Percentiles rank a stretch among this genome's conserved stretches.
Evolutionary conservation across 2,888 invertebrate species (phyloP).

Genomic region (Caenorhabditis afra): DNA sequence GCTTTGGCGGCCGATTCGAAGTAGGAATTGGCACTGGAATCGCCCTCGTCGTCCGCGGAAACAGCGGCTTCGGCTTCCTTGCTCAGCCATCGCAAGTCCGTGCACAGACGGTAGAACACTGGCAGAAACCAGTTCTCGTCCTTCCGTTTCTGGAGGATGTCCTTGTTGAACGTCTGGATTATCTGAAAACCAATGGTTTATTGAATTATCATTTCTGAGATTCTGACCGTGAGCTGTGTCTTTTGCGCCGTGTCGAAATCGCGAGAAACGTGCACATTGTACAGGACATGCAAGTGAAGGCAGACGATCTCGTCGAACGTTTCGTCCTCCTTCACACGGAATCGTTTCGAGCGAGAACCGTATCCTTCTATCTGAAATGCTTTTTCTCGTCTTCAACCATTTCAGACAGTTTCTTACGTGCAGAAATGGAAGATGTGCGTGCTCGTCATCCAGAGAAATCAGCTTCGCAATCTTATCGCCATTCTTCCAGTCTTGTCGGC

Average conservation of each 20-base stretch:
- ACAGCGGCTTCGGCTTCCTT: constrained; percentile 77
- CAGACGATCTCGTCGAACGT: constrained; percentile 68
- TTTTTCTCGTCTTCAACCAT: not conserved
- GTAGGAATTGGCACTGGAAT: constrained; percentile 62
- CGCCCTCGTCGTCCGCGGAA: constrained; percentile 67
- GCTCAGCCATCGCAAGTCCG: constrained; percentile 89
- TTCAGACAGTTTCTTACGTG: constrained; percentile 42
- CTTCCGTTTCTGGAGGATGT: constrained; percentile 88
- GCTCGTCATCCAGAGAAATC: constrained; percentile 37
- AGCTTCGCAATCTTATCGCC: constrained; percentile 42
- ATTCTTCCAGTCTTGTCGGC: constrained; percentile 40
- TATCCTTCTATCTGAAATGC: constrained; percentile 58
- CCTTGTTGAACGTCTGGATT: constrained; percentile 76
- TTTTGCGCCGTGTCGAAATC: constrained; percentile 68
- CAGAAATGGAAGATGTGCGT: constrained; percentile 27
- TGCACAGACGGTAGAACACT: constrained; percentile 91
- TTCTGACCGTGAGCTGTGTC: constrained; percentile 69
- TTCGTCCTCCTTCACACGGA: constrained; percentile 65
- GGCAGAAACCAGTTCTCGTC: constrained; percentile 98
- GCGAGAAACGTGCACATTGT: constrained; percentile 63
- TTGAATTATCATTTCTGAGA: not conserved
- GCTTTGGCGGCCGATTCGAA: constrained; percentile 73
- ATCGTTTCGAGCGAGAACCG: constrained; percentile 61
- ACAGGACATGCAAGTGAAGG: constrained; percentile 71
- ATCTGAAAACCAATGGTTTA: constrained; percentile 71